Evolutionary conservation across 2,888 invertebrate species (phyloP), one percentile per base, ranked within the genome.

Genomic region (Leucania comma): DNA sequence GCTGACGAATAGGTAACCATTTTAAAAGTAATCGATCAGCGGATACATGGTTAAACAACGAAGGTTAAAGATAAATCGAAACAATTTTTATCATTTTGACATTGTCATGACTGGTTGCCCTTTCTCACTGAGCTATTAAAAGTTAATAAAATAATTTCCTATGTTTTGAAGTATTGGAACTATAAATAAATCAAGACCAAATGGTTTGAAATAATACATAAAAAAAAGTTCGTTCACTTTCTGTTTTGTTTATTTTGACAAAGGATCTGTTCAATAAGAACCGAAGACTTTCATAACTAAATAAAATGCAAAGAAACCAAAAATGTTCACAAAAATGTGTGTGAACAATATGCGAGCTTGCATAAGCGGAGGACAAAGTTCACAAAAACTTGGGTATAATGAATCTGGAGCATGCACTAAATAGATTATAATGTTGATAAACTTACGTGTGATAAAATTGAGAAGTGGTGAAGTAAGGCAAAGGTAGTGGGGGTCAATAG

Each of bases 381-480:
- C n/a, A 68, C 14, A 81, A 71, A 81, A 72, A 62, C 60, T 54
- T 32, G n/a, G n/a, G 17, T 54, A 32, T 42, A 54, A 56, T 35
- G 26, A 63, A 80, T 78, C 60, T 73, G 35, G 75, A 71, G 60
- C 69, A 61, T 66, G 66, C 60, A 73, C 56, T 72, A 60, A 69
- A 78, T 68, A 75, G 59, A 53, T 78, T 51, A 61, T 76, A 75
- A 68, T 68, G 56, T 70, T 68, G 54, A 77, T 82, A 82, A 81
- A 93, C 93, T 93, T 92, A 93, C 93, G 84, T 90, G 86, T 87
- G 69, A 68, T 79, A 69, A 68, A 82, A 78, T 72, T 76, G 80
- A 80, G 76, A 73, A 73, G 64, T 72, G 64, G 69, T 68, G 68
- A 78, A 80, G 70, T 71, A 79, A 75, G 75, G 67, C 68, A 57